These are phyloP conservation scores for Diabrotica undecimpunctata DNA, from an alignment of 1,140 invertebrate species.

Conservation along the genomic window DNA sequence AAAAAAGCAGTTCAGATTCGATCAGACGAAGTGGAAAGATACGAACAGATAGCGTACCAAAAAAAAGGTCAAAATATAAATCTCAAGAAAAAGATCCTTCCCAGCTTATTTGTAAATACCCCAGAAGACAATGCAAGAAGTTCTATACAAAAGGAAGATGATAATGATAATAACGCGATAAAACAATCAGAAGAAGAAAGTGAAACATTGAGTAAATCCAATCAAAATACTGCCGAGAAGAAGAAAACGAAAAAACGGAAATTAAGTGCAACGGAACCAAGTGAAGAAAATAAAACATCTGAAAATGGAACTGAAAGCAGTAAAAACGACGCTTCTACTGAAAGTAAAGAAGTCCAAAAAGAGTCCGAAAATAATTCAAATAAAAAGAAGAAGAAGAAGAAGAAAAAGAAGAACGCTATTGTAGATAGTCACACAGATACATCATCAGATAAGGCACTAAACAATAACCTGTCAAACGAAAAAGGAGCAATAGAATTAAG, in stretches of 20 bases:
- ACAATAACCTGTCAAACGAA: conserved; percentile 19
- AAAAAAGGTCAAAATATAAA: conserved; percentile 69
- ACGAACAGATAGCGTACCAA: conserved; percentile 73
- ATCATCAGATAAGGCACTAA: neutral
- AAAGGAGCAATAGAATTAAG: conserved; percentile 13
- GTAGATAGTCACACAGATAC: conserved; percentile 2
- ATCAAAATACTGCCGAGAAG: conserved; percentile 19
- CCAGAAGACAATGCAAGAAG: conserved; percentile 19
- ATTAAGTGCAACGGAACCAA: conserved; percentile 12
- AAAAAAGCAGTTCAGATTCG: conserved; percentile 84
- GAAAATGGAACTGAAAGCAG: conserved; percentile 9
- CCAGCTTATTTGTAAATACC: conserved; percentile 63
- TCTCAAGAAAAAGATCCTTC: conserved; percentile 80
- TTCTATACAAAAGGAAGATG: conserved; percentile 8
- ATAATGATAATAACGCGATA: conserved; percentile 17
- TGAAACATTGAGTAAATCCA: conserved; percentile 6
- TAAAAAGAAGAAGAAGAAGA: conserved; percentile 25
- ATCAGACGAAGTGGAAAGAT: conserved; percentile 72
- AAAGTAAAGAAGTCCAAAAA: conserved; percentile 28
- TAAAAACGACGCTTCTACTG: conserved; percentile 7
- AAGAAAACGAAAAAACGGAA: conserved; percentile 12
- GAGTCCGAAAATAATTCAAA: conserved; percentile 24
- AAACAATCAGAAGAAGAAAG: conserved; percentile 13
- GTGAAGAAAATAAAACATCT: conserved; percentile 4
- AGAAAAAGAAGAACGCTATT: conserved; percentile 22